These are phyloP conservation scores for Brachypteracias leptosomus DNA, from an alignment of 2,113 vertebrate genomes.

Conservation along the genomic window DNA sequence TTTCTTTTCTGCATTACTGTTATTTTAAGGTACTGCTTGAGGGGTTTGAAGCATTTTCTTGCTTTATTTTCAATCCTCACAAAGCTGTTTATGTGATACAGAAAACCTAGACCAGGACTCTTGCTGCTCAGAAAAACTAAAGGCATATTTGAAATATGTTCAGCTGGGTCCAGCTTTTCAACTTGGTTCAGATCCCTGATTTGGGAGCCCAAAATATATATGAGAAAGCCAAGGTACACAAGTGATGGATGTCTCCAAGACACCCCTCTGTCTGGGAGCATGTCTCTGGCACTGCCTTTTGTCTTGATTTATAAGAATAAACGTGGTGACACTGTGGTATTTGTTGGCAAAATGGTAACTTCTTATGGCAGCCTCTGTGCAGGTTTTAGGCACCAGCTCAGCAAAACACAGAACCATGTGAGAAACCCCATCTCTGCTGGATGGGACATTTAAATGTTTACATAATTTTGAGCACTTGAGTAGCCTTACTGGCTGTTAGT, in stretches of 20 bases:
- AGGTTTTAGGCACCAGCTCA: neutral
- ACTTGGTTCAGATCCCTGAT: neutral
- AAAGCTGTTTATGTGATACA: neutral
- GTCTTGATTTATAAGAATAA: neutral
- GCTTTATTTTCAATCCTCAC: neutral
- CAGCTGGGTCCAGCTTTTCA: neutral
- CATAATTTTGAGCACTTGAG: neutral
- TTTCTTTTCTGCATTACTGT: neutral
- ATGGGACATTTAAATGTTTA: neutral
- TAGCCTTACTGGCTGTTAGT: neutral
- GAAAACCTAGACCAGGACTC: neutral
- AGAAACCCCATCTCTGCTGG: neutral
- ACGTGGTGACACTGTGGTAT: rapidly evolving
- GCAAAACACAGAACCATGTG: neutral
- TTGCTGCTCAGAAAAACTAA: neutral
- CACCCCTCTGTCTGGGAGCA: neutral
- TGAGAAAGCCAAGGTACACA: neutral
- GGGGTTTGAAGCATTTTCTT: neutral
- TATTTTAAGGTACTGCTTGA: neutral
- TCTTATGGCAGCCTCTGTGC: neutral
- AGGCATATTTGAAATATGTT: neutral
- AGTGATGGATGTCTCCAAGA: neutral
- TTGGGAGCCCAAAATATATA: neutral
- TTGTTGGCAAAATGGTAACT: neutral
- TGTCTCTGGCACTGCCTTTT: neutral